phyloP scores from a whole-genome alignment of 2,113 vertebrate genomes.

The Oryzias woworae region DNA sequence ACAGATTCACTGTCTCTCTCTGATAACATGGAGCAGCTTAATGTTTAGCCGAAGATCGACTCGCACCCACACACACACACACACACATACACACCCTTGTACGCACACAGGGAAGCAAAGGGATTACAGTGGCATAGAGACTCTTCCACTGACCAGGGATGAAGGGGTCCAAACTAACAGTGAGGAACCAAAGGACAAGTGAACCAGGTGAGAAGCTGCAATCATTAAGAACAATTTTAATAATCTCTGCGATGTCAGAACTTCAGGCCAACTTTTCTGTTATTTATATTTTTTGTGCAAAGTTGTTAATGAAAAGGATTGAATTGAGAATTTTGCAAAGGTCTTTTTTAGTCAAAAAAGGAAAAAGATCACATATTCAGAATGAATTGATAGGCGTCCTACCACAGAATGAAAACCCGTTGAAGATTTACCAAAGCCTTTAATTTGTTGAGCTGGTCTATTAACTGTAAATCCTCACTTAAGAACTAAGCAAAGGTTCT shows the following conservation, averaged over 20 bases:
- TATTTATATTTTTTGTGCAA: neutral
- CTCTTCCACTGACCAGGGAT: slow-evolving; percentile 54
- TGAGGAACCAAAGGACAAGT: slow-evolving; percentile 6
- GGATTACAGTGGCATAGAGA: slow-evolving; percentile 51
- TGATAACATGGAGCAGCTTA: slow-evolving; percentile 68
- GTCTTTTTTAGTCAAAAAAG: neutral
- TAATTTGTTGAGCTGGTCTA: slow-evolving; percentile 28
- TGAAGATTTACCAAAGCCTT: slow-evolving; percentile 11
- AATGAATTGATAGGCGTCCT: neutral
- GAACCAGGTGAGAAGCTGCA: slow-evolving; percentile 46
- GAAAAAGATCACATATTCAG: no score
- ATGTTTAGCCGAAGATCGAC: slow-evolving; percentile 71
- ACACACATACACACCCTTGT: slow-evolving; percentile 33
- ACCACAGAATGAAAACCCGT: slow-evolving; percentile 10
- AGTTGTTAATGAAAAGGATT: neutral
- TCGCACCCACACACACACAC: slow-evolving; percentile 20
- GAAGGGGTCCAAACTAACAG: slow-evolving; percentile 40
- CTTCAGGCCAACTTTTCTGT: neutral
- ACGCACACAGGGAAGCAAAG: slow-evolving; percentile 43
- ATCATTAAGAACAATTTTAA: neutral
- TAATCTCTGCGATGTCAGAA: neutral
- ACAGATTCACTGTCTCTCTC: slow-evolving; percentile 53
- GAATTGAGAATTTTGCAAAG: neutral
- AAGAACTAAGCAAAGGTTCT: neutral
- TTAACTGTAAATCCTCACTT: slow-evolving; percentile 50